Evolutionary conservation across 2,113 vertebrate species (phyloP), one percentile per base, ranked within the genome.

Genomic region (Ploceus nigricollis): DNA sequence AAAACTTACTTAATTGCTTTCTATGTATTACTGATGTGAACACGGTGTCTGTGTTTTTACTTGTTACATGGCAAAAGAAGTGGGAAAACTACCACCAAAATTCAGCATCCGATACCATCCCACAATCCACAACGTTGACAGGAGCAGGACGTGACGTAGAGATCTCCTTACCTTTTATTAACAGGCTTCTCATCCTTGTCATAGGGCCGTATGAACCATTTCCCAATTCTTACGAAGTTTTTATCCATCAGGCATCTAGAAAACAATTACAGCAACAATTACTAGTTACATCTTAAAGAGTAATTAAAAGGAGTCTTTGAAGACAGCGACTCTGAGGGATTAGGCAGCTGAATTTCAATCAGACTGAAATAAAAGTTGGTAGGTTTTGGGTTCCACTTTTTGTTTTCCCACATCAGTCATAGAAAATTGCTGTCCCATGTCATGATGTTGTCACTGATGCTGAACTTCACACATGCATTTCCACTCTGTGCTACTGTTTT

Each of bases 221-320:
- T 99, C 70, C 99, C 99, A 82, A 99, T 99, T 94, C 99, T 98
- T 70, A 99, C 98, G 0, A 99, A 99, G 82, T 99, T 99, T 96
- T 99, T 99, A 97, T 99, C 99, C 98, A 99, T 99, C 96, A 99
- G 97, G 97, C 99, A 99, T 97, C 99, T 99, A 97, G 30, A 95
- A 95, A 97, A 86, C 58, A 97, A 97, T 89, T 30, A 90, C 28
- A 94, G 56, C 77, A 93, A 78, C 35, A 80, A 73, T 94, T 88
- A 93, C 27, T 33, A 78, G 11, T 57, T 78, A 75, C 37, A 56
- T 33, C 33, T 69, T 40, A 44, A 68, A 23, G 35, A 1, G 17
- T 25, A 81, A 82, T 89, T 79, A 79, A 75, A 87, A 75, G 17
- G 23, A 47, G 21, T 13, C 63, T 76, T 71, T 42, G 66, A 95